phyloP scores from a whole-genome alignment of 35 echinoderm and acorn worm species.

The Heliocidaris tuberculata region DNA sequence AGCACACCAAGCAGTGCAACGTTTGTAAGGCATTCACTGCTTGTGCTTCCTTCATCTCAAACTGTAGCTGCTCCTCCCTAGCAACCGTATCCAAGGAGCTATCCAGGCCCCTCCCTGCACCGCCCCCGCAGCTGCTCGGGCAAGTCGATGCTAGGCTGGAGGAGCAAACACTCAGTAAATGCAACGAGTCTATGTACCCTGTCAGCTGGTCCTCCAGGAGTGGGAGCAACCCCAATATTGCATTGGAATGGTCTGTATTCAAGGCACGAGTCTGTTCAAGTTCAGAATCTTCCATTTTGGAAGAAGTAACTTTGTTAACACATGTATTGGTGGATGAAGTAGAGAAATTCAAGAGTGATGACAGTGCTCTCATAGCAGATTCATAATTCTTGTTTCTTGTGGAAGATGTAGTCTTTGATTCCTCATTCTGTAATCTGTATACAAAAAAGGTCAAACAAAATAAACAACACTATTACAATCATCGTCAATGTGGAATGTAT shows the following conservation, averaged over 20 bases:
- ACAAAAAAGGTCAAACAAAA: not conserved
- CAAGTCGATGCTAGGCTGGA: constrained; percentile 45
- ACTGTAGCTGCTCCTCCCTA: constrained; percentile 2
- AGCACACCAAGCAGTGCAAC: constrained; percentile 47
- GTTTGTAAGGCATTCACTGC: constrained; percentile 50
- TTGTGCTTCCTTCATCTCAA: constrained; percentile 3
- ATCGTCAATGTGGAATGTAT: not conserved
- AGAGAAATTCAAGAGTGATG: constrained; percentile 52
- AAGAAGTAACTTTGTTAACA: constrained; percentile 20
- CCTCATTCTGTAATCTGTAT: not conserved
- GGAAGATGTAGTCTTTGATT: not conserved
- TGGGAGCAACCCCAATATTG: constrained; percentile 52
- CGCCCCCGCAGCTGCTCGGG: constrained; percentile 14
- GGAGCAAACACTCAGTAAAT: constrained; percentile 1
- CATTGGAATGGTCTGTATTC: constrained; percentile 15
- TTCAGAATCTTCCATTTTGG: not conserved
- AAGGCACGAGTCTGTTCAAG: not conserved
- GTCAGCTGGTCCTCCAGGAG: constrained; percentile 59
- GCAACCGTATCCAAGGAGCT: not conserved
- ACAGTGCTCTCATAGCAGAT: constrained; percentile 55
- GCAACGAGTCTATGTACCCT: constrained; percentile 46
- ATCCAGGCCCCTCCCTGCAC: constrained; percentile 1
- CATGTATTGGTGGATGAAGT: not conserved
- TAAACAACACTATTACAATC: not conserved
- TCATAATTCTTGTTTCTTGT: not conserved